Evolutionary conservation across 2,888 invertebrate species (phyloP).

Genomic region (Drosophila quinaria): DNA sequence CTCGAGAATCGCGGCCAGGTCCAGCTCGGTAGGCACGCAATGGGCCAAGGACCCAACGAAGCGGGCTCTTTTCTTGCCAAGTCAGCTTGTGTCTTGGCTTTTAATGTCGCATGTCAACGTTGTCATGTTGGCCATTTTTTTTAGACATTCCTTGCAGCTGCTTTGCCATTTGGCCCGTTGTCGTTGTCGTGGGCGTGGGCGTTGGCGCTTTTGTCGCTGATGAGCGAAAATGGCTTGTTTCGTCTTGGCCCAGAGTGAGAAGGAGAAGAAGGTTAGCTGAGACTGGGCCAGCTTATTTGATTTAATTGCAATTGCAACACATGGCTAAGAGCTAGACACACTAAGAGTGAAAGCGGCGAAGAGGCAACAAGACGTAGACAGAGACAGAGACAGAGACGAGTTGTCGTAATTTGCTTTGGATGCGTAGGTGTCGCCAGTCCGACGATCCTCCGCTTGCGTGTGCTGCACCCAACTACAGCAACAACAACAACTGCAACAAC

Average conservation of each 20-base stretch:
- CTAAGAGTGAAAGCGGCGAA: conserved; percentile 13
- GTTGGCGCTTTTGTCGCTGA: conserved; percentile 60
- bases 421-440: conserved; percentile 67
- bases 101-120: conserved; percentile 79
- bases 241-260: conserved; percentile 9
- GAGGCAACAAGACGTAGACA: neutral
- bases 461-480: conserved; percentile 58
- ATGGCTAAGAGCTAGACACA: conserved; percentile 28
- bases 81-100: conserved; percentile 44
- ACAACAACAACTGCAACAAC: conserved; percentile 17
- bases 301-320: conserved; percentile 67
- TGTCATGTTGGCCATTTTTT: conserved; percentile 78
- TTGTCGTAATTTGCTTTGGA: conserved; percentile 53
- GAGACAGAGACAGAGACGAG: neutral
- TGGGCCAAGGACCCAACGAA: conserved; percentile 37
- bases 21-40: conserved; percentile 55
- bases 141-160: conserved; percentile 26
- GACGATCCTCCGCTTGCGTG: conserved; percentile 60
- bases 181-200: conserved; percentile 55
- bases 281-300: conserved; percentile 53
- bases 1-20: conserved; percentile 45
- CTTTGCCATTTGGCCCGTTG: conserved; percentile 6
- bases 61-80: neutral
- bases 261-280: neutral
- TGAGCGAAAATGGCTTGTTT: conserved; percentile 72